A percentile compares a stretch with the other conserved stretches of the same genome.
These are phyloP conservation scores for Pelodytes ibericus DNA, from an alignment of 2,797 vertebrate species.

Conservation along the genomic window DNA sequence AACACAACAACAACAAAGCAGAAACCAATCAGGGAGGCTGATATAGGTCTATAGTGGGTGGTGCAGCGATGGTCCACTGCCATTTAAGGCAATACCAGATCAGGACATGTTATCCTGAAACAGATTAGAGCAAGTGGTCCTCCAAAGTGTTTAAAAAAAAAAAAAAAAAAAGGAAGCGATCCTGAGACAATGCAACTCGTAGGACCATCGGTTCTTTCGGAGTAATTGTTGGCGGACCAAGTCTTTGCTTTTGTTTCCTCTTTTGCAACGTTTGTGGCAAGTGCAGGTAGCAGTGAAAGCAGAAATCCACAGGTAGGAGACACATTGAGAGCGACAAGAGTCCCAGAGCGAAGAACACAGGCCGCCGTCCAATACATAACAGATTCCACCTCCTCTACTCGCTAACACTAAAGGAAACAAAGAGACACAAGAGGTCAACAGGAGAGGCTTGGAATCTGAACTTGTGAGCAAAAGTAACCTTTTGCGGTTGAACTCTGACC, in stretches of 20 bases:
- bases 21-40: constrained; percentile 19
- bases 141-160: constrained; percentile 19
- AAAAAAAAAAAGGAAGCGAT: constrained; percentile 25
- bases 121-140: constrained; percentile 26
- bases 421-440: background rate
- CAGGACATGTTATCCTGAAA: constrained; percentile 16
- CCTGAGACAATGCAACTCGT: constrained; percentile 23
- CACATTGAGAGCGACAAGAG: constrained; percentile 13
- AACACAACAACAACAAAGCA: constrained; percentile 16
- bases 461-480: background rate
- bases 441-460: background rate
- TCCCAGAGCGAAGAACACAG: constrained; percentile 6
- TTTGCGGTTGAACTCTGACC: constrained; percentile 9
- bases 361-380: constrained; percentile 21
- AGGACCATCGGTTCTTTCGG: constrained; percentile 27
- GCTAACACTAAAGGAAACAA: constrained; percentile 37
- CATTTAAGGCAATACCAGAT: constrained; percentile 44
- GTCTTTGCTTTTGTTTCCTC: constrained; percentile 47
- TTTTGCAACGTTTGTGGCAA: constrained; percentile 31
- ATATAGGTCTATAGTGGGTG: constrained; percentile 26
- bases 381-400: background rate
- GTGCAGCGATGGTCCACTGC: constrained; percentile 9
- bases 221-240: constrained; percentile 31
- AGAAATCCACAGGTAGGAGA: constrained; percentile 47
- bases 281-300: constrained; percentile 36